Conservation (phyloP, 2,797 vertebrate species). For the Acanthurus leucopareius region DNA sequence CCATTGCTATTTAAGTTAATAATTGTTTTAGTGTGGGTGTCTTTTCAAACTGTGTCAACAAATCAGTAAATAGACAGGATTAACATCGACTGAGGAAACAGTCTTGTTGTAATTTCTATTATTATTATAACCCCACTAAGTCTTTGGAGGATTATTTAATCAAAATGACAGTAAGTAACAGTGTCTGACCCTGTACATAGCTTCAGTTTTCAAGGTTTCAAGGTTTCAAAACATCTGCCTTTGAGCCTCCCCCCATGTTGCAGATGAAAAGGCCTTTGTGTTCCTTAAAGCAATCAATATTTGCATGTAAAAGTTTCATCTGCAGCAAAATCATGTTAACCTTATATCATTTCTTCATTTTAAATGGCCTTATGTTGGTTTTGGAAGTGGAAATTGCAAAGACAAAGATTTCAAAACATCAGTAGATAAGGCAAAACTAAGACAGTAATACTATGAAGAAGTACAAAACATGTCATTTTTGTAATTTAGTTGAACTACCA, state of each 20-base stretch:
- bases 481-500: background rate
- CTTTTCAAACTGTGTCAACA: background rate
- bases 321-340: background rate
- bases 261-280: background rate
- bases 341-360: background rate
- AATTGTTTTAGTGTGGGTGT: background rate
- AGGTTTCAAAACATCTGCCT: background rate
- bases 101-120: background rate
- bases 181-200: background rate
- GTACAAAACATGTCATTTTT: background rate
- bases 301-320: background rate
- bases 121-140: background rate
- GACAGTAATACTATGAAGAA: background rate
- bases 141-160: slow-evolving; percentile 1
- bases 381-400: background rate
- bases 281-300: background rate
- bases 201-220: background rate
- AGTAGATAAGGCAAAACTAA: background rate
- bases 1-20: background rate
- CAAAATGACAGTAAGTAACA: background rate
- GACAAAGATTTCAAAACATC: background rate
- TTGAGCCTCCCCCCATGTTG: background rate
- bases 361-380: too few relatives aligned
- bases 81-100: background rate
- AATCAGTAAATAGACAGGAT: background rate